Base-by-base conservation (phyloP, 2,113 vertebrate genomes). In the Entomyzon cyanotis region DNA sequence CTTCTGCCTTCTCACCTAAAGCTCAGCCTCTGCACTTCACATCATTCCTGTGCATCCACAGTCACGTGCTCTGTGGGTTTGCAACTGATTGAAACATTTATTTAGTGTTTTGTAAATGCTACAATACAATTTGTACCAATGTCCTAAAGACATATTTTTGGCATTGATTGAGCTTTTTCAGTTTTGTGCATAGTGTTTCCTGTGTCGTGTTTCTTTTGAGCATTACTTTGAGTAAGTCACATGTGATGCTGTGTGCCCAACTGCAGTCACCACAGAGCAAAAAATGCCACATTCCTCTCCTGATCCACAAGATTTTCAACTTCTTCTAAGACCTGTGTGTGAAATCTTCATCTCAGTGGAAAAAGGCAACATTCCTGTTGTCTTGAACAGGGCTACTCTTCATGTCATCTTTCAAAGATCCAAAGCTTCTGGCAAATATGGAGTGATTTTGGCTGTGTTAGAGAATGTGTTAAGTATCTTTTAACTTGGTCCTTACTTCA, bases 161-260 rank as follows among this genome's bases (percentile, higher is more conserved):
- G 31, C 4, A 5, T 15, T 28, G 18, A 11, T 24, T 28, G 44
- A 76, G 49, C 6, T 47, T 42, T 79, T 60, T 31, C 24, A 11
- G 35, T 15, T 73, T 24, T 41, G 30, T 60, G n/a, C 2, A 0
- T 10, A 3, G 7, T 9, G 28, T 49, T 83, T 44, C 33, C 39
- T 12, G 12, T 33, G 28, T 25, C 9, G 1, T 15, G 17, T 31
- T 78, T 68, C 13, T 82, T 62, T 30, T 11, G 30, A 30, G 11
- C 25, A 0, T 44, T 52, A 17, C 33, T 87, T 76, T 59, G 1
- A 25, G 0, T 17, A 15, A 46, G 30, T 21, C 11, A 9, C 0
- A 10, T 0, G 0, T 31, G 35, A 7, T 47, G 31, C 31, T 10
- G 1, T 37, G 22, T 41, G 31, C 87, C 42, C 7, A 63, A 9